Evolutionary conservation across 1,140 invertebrate species (phyloP), one percentile per base, ranked within the genome.

Genomic region (Aphelenchoides fujianensis): DNA sequence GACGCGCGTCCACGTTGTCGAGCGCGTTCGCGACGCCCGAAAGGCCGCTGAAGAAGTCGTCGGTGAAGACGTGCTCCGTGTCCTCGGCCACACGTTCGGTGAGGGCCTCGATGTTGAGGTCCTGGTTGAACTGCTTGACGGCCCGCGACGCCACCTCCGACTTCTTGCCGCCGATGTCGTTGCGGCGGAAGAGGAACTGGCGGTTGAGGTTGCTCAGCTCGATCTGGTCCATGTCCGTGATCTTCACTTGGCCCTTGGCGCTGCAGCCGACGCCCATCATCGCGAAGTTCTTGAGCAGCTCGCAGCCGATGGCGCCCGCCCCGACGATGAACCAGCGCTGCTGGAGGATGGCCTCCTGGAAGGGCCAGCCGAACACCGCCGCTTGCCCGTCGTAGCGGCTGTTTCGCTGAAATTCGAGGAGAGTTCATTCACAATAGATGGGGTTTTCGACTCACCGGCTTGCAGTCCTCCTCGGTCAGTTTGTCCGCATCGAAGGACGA

Each of bases 141-240:
- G 90, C 92, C 77, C 87, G 88, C 16, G 92, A 93, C 67, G 95
- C 95, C 16, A 91, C 92, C 30, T 89, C 89, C 2, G 95, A 91
- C 85, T 99, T 99, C 3, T 92, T 88, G 76, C 87, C 87, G 85
- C 97, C 93, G 12, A 98, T 94, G 87, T 99, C 94, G 69, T 90
- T 89, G 1, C 92, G 90, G 74, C 95, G 88, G 88, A 99, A 99
- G 2, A 99, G 88, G 86, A 99, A 99, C 87, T 99, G 97, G 69
- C 97, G 88, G 87, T 98, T 99, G 66, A 99, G 88, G 87, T 99
- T 99, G 9, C 94, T 97, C 84, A 96, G 95, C 86, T 98, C 96
- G 80, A 99, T 99, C 61, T 94, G 89, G 87, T 99, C 97, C 95
- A 98, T 98, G 83, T 99, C 97, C 34, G 97, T 99, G 16, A 99